Evolutionary conservation across 2,113 vertebrate genomes (phyloP), one percentile per base, ranked within the genome.

Genomic region (Nyctereutes procyonoides): DNA sequence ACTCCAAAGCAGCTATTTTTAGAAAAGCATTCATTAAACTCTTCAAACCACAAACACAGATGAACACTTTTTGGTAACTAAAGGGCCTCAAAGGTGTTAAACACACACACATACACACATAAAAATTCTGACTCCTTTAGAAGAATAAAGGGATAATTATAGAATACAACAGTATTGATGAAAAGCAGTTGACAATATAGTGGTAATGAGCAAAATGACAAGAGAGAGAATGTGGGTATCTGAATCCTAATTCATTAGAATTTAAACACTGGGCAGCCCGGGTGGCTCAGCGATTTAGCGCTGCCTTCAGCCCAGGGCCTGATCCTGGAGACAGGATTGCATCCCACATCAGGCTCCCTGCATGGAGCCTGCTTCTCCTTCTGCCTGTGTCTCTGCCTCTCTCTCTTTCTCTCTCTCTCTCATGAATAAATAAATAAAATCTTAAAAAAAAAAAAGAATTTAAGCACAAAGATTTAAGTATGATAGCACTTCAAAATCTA

Each of bases 1-100:
- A 95, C 38, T 85, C 48, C 48, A 69, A 17, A 14, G 38, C 73
- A 92, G 62, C 71, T 96, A 85, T 80, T 96, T 93, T 92, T 81
- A 62, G 73, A 82, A 87, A 91, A 97, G 86, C 43, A 96, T 35
- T 83, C 88, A 86, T 35, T 93, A 79, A 97, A 90, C 11, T 94
- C 69, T 93, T 90, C n/a, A 94, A 90, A 77, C n/a, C 55, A 91
- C 48, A 93, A 90, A 55, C 48, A 95, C 17, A 83, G 51, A 93
- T 76, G 73, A 88, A 20, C 82, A 93, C 56, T 95, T 81, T 86
- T 80, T 60, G 51, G 58, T 65, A 83, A 90, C 43, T 67, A 90
- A 93, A 95, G n/a, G 56, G 56, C 56, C 17, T 94, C 10, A 62
- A 91, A 82, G 28, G 15, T 94, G 9, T 88, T 89, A 85, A 35